Evolutionary conservation across 2,888 invertebrate genomes (phyloP).

Genomic region (Neelides folsomi): DNA sequence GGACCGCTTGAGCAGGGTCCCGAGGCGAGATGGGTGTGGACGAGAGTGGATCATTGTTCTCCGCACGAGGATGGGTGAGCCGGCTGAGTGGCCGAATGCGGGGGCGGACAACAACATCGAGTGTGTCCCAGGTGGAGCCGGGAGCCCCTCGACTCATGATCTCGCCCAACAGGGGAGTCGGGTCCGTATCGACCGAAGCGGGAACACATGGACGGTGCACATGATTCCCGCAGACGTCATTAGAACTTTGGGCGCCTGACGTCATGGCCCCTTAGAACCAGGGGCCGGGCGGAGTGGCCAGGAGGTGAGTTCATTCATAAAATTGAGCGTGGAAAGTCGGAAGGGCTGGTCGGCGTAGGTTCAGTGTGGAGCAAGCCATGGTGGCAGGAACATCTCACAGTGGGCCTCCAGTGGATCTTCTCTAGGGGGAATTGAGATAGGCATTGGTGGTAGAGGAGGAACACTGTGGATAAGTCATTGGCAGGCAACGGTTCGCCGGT

Average conservation of each 20-base stretch:
- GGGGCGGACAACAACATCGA: not conserved
- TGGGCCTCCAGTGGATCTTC: too few species aligned
- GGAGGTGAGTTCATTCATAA: slow-evolving; percentile 34
- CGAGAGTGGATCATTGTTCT: not conserved
- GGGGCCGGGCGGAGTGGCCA: slow-evolving; percentile 23
- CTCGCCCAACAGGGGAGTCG: not conserved
- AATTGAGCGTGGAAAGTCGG: slow-evolving; percentile 17
- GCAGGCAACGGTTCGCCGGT: slow-evolving; percentile 29
- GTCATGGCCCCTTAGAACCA: slow-evolving; percentile 31
- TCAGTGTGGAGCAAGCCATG: too few species aligned
- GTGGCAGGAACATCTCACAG: too few species aligned
- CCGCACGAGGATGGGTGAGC: not conserved
- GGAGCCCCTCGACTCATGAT: too few species aligned
- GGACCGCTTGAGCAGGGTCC: not conserved
- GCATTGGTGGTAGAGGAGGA: slow-evolving; percentile 6
- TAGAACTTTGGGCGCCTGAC: slow-evolving; percentile 19
- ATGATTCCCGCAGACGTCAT: slow-evolving; percentile 23
- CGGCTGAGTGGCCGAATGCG: not conserved
- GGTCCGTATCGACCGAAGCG: not conserved
- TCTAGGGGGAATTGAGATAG: slow-evolving; percentile 4
- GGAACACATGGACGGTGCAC: not conserved
- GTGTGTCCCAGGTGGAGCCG: not conserved
- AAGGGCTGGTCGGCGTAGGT: too few species aligned
- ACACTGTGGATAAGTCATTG: slow-evolving; percentile 33
- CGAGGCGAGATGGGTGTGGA: not conserved